phyloP scores from a whole-genome alignment of 2,113 vertebrate species.

The Tragelaphus imberbis region DNA sequence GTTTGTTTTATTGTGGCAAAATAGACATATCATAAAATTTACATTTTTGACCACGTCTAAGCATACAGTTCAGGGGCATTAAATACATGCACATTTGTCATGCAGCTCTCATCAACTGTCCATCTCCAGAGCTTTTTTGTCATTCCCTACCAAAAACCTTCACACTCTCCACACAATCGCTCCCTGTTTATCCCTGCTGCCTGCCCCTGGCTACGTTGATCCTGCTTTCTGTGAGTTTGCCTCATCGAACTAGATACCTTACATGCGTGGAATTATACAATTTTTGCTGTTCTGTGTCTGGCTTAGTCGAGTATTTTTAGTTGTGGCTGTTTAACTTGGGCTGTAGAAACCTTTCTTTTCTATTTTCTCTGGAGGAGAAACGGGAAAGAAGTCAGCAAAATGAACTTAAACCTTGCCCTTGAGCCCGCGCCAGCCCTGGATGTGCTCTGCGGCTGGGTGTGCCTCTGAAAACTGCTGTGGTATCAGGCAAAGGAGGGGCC shows the following conservation, averaged over 20 bases:
- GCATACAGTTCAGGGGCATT: background rate
- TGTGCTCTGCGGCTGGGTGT: background rate
- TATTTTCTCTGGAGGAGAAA: background rate
- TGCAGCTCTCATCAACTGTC: background rate
- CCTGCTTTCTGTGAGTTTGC: background rate
- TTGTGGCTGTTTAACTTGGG: background rate
- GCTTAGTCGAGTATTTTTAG: background rate
- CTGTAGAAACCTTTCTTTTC: background rate
- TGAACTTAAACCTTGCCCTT: background rate
- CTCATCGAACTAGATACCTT: background rate
- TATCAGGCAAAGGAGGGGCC: background rate
- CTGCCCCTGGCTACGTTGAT: background rate
- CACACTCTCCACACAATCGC: background rate
- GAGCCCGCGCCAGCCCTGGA: background rate
- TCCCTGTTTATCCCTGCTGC: rapidly evolving
- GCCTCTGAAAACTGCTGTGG: background rate
- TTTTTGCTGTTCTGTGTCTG: background rate
- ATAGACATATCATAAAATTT: background rate
- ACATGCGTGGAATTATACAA: background rate
- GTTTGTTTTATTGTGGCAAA: background rate
- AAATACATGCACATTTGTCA: background rate
- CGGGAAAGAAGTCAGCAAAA: background rate
- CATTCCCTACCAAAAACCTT: background rate
- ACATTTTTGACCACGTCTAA: background rate
- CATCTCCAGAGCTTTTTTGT: background rate